Percentiles rank a stretch among this genome's conserved stretches.
Conservation (phyloP, 2,113 vertebrate species). For the Nyctereutes procyonoides region DNA sequence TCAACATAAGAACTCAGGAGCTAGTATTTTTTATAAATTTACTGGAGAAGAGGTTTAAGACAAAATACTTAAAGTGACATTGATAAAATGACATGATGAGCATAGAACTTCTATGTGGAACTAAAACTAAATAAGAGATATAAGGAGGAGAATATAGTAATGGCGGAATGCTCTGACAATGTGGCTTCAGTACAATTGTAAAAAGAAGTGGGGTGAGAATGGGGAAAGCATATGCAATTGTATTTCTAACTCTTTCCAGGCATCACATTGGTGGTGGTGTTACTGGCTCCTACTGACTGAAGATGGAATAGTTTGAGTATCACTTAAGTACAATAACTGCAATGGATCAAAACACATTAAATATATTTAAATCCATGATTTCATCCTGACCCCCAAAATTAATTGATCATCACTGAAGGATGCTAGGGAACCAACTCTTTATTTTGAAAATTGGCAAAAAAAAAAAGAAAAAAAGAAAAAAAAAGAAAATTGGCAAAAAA, state of each 20-base stretch:
- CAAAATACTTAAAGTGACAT: neutral
- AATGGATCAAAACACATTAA: neutral
- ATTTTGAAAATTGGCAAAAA: slow-evolving; percentile 4
- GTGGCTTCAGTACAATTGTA: neutral
- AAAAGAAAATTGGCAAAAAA: slow-evolving; percentile 19
- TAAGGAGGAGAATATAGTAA: neutral
- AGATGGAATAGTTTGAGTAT: neutral
- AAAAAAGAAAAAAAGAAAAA: too few species aligned
- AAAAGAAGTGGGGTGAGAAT: neutral
- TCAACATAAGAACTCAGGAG: neutral
- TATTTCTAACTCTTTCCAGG: neutral
- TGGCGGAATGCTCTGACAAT: neutral
- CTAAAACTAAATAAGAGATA: neutral
- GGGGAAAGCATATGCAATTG: neutral
- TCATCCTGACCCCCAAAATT: neutral
- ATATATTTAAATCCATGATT: neutral
- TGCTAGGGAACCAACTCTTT: neutral
- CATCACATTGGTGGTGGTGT: neutral
- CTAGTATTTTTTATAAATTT: neutral
- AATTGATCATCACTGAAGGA: neutral
- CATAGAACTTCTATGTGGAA: neutral
- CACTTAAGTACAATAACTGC: neutral
- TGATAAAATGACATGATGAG: neutral
- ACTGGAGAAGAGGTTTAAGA: neutral
- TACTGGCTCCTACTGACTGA: neutral